Percentiles rank a stretch among this genome's conserved stretches.
These are phyloP conservation scores for Peribatodes rhomboidaria DNA, from an alignment of 2,888 invertebrate species.

Conservation along the genomic window DNA sequence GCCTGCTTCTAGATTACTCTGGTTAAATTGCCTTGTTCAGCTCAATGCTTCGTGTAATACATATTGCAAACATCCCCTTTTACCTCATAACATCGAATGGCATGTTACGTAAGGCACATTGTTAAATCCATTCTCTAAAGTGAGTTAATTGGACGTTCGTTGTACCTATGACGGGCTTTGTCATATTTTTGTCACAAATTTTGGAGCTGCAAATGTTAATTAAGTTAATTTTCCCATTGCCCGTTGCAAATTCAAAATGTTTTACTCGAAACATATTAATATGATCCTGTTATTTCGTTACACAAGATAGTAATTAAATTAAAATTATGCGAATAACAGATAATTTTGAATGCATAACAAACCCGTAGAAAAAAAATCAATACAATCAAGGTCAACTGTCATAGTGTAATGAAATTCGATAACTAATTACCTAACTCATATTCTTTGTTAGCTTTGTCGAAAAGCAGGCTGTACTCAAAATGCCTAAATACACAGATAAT, in stretches of 20 bases:
- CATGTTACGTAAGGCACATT: constrained; percentile 41
- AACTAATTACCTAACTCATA: neutral
- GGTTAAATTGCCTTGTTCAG: constrained; percentile 67
- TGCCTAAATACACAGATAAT: constrained; percentile 25
- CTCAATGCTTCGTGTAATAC: constrained; percentile 66
- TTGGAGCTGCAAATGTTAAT: neutral
- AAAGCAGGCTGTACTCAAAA: neutral
- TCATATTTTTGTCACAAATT: constrained; percentile 6
- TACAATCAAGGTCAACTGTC: too few species aligned
- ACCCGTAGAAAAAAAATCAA: neutral
- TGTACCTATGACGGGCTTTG: constrained; percentile 40
- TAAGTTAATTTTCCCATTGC: too few species aligned
- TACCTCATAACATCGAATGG: constrained; percentile 51
- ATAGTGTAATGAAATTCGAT: too few species aligned
- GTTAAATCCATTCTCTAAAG: constrained; percentile 34
- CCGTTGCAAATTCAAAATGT: neutral
- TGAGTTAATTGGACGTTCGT: constrained; percentile 49
- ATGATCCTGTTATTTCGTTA: too few species aligned
- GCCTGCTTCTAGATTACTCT: constrained; percentile 61
- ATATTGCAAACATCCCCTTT: constrained; percentile 62
- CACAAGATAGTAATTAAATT: too few species aligned
- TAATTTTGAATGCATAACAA: too few species aligned
- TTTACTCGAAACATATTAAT: neutral
- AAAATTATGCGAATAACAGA: too few species aligned
- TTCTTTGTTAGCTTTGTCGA: neutral